phyloP scores from a whole-genome alignment of 2,113 vertebrate genomes.

The Phaetusa simplex region DNA sequence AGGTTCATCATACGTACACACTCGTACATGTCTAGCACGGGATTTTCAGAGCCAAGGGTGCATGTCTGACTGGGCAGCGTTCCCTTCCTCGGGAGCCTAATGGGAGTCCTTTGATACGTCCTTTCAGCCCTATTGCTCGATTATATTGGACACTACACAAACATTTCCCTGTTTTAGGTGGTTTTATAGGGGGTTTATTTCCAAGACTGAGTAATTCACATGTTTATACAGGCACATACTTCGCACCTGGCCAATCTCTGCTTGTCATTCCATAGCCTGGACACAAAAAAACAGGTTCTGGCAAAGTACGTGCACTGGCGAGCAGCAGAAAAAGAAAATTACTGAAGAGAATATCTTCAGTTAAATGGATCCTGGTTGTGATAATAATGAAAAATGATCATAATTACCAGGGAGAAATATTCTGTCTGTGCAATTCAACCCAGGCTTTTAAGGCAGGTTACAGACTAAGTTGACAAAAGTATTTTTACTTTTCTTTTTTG shows the following conservation, averaged over 20 bases:
- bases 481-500: not conserved
- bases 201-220: not conserved
- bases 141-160: not conserved
- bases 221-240: not conserved
- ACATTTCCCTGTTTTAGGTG: not conserved
- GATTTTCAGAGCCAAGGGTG: not conserved
- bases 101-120: not conserved
- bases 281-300: not conserved
- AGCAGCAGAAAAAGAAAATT: not conserved
- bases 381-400: conserved; percentile 12
- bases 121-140: not conserved
- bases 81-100: not conserved
- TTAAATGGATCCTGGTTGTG: not conserved
- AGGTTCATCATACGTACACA: not conserved
- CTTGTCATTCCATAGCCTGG: not conserved
- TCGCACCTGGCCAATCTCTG: not conserved
- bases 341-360: not conserved
- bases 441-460: not conserved
- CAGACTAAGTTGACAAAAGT: not conserved
- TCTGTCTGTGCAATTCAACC: not conserved
- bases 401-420: not conserved
- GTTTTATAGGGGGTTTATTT: not conserved
- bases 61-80: not conserved
- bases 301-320: not conserved
- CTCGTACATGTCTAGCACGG: not conserved